Evolutionary conservation across 2,888 invertebrate species (phyloP), one percentile per base, ranked within the genome.

Genomic region (Aphrophora alni): DNA sequence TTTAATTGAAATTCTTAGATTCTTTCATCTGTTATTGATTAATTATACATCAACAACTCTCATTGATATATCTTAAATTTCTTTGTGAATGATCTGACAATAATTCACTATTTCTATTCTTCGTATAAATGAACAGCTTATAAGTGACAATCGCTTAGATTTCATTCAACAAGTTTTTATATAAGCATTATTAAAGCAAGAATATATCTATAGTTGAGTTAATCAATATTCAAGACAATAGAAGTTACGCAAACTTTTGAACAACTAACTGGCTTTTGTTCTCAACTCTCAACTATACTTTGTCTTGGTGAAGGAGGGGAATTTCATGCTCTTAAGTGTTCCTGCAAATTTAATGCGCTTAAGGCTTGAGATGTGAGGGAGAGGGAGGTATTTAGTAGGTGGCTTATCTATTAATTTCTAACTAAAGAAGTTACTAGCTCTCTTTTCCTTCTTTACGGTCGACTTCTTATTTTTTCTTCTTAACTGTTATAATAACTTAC

Each of bases 261-360:
- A 59, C 59, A 59, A 59, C 59, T 59, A 59, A 59, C 59, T 21
- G 59, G 59, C 59, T 59, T 59, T 59, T 59, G 59, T 59, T 59
- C 59, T 59, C n/a, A 44, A 44, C 44, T 44, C 44, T 7, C 12
- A 21, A 59, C n/a, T 59, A 59, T 59, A 59, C 59, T 59, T 59
- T 59, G 59, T 59, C 59, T 59, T 59, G 59, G 59, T 21, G n/a
- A 12, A 8, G 33, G n/a, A 21, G 21, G 73, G 73, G 24, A 78
- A 81, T 78, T 75, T 75, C 75, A 71, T 28, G 75, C 77, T 78
- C 81, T 81, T 78, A 81, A 81, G 81, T 81, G 81, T 81, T 81
- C 77, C 69, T 81, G 81, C 77, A 81, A 81, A 81, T 81, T 81
- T 81, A 81, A 81, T 81, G 78, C 81, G 81, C 78, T 81, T 78